phyloP scores from a whole-genome alignment of 1,140 invertebrate genomes.

The Procambarus virginalis region DNA sequence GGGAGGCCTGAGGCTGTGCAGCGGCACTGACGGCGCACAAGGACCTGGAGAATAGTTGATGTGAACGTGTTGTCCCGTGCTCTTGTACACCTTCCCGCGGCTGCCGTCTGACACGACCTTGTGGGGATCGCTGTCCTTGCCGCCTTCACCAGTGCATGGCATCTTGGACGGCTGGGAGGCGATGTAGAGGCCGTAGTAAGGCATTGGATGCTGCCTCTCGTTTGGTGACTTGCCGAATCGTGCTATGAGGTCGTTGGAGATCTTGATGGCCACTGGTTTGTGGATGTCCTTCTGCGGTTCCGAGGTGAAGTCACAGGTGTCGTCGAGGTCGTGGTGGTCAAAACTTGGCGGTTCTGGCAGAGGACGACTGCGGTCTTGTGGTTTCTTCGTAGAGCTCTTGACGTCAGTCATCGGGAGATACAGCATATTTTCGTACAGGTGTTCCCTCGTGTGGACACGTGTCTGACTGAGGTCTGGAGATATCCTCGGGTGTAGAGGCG shows the following conservation, averaged over 20 bases:
- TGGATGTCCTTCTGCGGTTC: conserved; percentile 62
- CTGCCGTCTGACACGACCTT: not conserved
- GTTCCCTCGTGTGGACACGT: conserved; percentile 29
- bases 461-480: conserved; percentile 33
- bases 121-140: conserved; percentile 11
- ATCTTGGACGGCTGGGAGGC: conserved; percentile 52
- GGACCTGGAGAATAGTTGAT: conserved; percentile 43
- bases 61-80: conserved; percentile 63
- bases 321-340: conserved; percentile 51
- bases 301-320: conserved; percentile 48
- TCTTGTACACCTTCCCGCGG: conserved; percentile 27
- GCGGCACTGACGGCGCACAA: conserved; percentile 28
- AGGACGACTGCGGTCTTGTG: conserved; percentile 29
- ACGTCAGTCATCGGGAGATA: conserved; percentile 67
- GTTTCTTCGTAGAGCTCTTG: conserved; percentile 17
- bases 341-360: conserved; percentile 35
- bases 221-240: conserved; percentile 59
- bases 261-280: conserved; percentile 61
- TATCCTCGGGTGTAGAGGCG: conserved; percentile 26
- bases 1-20: conserved; percentile 54
- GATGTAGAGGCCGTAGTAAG: conserved; percentile 42
- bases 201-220: conserved; percentile 49
- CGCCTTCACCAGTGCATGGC: conserved; percentile 30
- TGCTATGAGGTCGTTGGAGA: conserved; percentile 50
- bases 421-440: conserved; percentile 62